Percentiles rank a stretch among this genome's conserved stretches.
Evolutionary conservation across 2,888 invertebrate species (phyloP).

Genomic region (Blera fallax): DNA sequence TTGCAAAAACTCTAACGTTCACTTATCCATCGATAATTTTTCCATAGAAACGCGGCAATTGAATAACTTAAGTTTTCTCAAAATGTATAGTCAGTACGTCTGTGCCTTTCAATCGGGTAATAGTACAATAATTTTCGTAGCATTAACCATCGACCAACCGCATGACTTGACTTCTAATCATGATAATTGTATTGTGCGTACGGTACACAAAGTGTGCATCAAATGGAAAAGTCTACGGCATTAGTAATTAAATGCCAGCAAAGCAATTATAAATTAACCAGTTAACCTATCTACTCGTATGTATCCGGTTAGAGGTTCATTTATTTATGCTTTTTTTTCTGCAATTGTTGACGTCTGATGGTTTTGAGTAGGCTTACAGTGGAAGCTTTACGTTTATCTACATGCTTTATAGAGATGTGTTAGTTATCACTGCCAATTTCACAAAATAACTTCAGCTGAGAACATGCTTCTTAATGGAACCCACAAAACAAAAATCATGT

Average conservation of each 20-base stretch:
- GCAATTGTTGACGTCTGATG: too few species aligned
- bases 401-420: too few species aligned
- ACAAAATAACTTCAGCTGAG: too few species aligned
- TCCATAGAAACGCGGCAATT: slow-evolving; percentile 21
- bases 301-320: slow-evolving; percentile 39
- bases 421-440: too few species aligned
- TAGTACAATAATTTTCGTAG: slow-evolving; percentile 3
- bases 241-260: slow-evolving; percentile 15
- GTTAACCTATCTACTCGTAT: slow-evolving; percentile 17
- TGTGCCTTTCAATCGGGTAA: neutral
- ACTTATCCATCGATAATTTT: slow-evolving; percentile 4
- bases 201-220: neutral
- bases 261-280: slow-evolving; percentile 14
- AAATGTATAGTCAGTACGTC: slow-evolving; percentile 26
- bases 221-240: neutral
- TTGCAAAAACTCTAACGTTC: neutral
- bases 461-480: too few species aligned
- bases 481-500: too few species aligned
- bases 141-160: neutral
- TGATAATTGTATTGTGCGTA: slow-evolving; percentile 15
- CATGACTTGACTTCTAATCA: slow-evolving; percentile 56
- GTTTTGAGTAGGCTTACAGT: too few species aligned
- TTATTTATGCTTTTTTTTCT: neutral
- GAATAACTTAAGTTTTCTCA: slow-evolving; percentile 8
- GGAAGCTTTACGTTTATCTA: too few species aligned